Conservation (phyloP, 1,140 invertebrate species). For the Atta cephalotes region DNA sequence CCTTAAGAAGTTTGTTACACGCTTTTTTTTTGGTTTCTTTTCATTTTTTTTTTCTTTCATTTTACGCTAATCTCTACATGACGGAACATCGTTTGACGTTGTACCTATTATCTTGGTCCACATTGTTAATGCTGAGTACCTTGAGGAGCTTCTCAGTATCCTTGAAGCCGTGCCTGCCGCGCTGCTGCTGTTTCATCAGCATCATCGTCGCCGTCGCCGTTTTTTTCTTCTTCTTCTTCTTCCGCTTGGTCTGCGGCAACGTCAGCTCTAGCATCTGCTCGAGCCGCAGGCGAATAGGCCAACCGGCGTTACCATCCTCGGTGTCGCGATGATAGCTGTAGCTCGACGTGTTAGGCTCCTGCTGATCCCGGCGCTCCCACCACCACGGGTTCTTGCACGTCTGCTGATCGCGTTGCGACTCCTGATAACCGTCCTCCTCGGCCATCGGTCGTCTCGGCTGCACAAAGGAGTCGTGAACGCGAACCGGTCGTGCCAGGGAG, state of each 20-base stretch:
- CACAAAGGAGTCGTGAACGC: conserved; percentile 81
- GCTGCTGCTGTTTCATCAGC: conserved; percentile 77
- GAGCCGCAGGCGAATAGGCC: conserved; percentile 82
- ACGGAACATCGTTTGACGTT: conserved; percentile 84
- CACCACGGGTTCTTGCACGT: conserved; percentile 52
- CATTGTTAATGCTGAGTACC: conserved; percentile 84
- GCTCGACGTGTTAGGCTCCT: conserved; percentile 56
- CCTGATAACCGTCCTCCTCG: conserved; percentile 25
- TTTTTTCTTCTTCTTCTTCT: conserved; percentile 75
- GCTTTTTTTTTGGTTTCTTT: neutral
- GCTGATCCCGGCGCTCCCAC: conserved; percentile 42
- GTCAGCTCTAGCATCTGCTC: conserved; percentile 83
- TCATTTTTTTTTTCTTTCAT: neutral
- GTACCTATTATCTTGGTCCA: conserved; percentile 85
- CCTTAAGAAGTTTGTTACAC: conserved; percentile 44
- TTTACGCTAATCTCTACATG: conserved; percentile 79
- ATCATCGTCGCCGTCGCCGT: conserved; percentile 72
- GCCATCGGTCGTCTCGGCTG: conserved; percentile 73
- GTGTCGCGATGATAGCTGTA: conserved; percentile 60
- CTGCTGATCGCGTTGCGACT: conserved; percentile 4
- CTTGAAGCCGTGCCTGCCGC: conserved; percentile 79
- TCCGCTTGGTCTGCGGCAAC: conserved; percentile 79
- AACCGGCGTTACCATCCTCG: conserved; percentile 75
- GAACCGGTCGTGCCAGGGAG: conserved; percentile 81
- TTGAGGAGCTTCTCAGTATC: conserved; percentile 85